Base-by-base conservation (phyloP, 1,140 invertebrate species). In the Dendrolimus kikuchii region DNA sequence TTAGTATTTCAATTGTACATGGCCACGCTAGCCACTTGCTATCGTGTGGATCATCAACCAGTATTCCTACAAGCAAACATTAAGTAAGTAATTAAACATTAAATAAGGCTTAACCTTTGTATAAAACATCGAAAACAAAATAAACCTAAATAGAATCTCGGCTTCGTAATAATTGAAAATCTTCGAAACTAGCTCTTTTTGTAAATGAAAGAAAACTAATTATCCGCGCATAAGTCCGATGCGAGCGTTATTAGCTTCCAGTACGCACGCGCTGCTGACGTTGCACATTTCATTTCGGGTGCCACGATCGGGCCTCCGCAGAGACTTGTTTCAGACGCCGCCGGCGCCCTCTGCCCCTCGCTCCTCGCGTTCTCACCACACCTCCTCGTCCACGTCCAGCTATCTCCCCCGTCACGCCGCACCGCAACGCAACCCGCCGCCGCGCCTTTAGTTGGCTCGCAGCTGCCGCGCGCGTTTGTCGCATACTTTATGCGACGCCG, bases 401-500 rank as follows among this genome's bases (percentile, higher is more conserved):
- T 44, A 59, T 44, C 42, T 42, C 53, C 38, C 45, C 44, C 49
- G 54, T 38, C 48, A 40, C 40, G 41, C 49, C 40, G 57, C 48
- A 53, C 62, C 23, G 23, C 23, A 23, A 23, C 23, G 23, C 23
- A 23, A 40, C 58, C 55, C 63, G 56, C 46, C 55, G 48, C 53
- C 59, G 51, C 66, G 55, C 63, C 62, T 67, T 60, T 69, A 86
- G 80, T 86, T 77, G 74, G 71, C 67, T 59, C 77, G 80, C 82
- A 86, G 78, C 80, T 78, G 78, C 72, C 80, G 78, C 78, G 77
- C 74, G 77, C 60, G 73, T 59, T 47, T 60, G 82, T 86, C 80
- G 82, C 82, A 78, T 81, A 53, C 51, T 68, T 53, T 36, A 78
- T 81, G 81, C 81, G 82, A 84, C 81, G 51, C 53, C 67, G 81